Percentiles rank a stretch among this genome's conserved stretches.
phyloP scores from a whole-genome alignment of 2,888 invertebrate species.

The Mimachlamys varia region DNA sequence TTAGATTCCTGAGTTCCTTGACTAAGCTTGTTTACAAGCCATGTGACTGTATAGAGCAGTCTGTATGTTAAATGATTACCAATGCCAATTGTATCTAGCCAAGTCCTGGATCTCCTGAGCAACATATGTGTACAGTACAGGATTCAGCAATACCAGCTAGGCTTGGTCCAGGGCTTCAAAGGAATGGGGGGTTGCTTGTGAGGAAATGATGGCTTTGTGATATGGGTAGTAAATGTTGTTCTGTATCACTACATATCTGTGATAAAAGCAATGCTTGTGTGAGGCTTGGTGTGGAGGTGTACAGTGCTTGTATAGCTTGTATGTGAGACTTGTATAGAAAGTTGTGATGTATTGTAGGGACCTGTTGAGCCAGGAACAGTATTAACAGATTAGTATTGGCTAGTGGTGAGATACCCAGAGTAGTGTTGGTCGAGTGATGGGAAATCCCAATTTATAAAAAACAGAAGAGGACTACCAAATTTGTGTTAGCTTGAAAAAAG shows the following conservation, averaged over 20 bases:
- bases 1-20: not conserved
- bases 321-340: not conserved
- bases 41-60: not conserved
- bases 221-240: not conserved
- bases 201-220: not conserved
- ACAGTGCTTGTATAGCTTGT: not conserved
- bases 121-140: too few species aligned
- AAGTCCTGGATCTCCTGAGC: too few species aligned
- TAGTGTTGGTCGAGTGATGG: too few species aligned
- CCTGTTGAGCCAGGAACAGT: too few species aligned
- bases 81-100: too few species aligned
- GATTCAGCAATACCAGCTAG: not conserved
- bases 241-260: not conserved
- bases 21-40: not conserved
- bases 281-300: slow-evolving; percentile 5
- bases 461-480: not conserved
- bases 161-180: not conserved
- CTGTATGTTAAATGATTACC: too few species aligned
- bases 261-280: slow-evolving; percentile 20
- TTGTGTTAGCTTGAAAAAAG: too few species aligned
- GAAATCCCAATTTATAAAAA: too few species aligned
- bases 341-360: too few species aligned
- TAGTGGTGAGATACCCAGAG: too few species aligned
- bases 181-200: not conserved
- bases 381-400: too few species aligned